A percentile compares a stretch with the other conserved stretches of the same genome.
Evolutionary conservation across 2,888 invertebrate genomes (phyloP).

Genomic region (Drosophila maculinotata): DNA sequence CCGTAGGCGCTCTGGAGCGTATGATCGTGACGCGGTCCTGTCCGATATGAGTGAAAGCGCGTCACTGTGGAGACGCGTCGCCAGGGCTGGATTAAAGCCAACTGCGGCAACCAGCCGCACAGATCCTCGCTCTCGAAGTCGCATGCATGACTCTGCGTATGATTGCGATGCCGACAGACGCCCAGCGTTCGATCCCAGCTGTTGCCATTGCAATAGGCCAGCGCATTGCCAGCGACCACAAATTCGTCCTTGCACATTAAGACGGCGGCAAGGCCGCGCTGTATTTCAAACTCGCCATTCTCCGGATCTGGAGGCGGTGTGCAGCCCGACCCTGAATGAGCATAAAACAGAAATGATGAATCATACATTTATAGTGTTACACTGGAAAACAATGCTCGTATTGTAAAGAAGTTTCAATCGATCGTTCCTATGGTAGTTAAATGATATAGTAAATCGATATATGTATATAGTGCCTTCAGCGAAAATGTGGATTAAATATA

Average conservation of each 20-base stretch:
- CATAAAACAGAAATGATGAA: constrained; percentile 10
- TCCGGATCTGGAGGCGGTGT: constrained; percentile 81
- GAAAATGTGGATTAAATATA: too few species aligned
- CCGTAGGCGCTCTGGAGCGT: constrained; percentile 87
- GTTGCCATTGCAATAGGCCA: constrained; percentile 90
- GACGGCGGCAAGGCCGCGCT: constrained; percentile 87
- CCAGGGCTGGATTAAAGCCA: constrained; percentile 90
- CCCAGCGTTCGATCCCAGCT: constrained; percentile 90
- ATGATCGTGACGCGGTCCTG: constrained; percentile 92
- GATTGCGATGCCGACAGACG: constrained; percentile 85
- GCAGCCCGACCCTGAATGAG: constrained; percentile 88
- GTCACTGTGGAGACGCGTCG: constrained; percentile 86
- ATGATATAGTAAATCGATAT: too few species aligned
- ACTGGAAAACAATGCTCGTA: too few species aligned
- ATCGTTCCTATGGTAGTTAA: too few species aligned
- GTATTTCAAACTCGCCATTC: constrained; percentile 86
- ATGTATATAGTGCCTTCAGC: too few species aligned
- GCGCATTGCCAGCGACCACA: constrained; percentile 87
- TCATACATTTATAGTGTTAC: too few species aligned
- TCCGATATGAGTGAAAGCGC: constrained; percentile 80
- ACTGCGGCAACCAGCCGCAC: constrained; percentile 92
- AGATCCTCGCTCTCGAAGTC: constrained; percentile 86
- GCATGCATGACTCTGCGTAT: constrained; percentile 61
- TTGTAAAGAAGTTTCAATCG: too few species aligned
- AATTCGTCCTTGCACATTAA: constrained; percentile 89